phyloP scores from a whole-genome alignment of 2,797 vertebrate genomes.

The Microctenopoma lineatum region DNA sequence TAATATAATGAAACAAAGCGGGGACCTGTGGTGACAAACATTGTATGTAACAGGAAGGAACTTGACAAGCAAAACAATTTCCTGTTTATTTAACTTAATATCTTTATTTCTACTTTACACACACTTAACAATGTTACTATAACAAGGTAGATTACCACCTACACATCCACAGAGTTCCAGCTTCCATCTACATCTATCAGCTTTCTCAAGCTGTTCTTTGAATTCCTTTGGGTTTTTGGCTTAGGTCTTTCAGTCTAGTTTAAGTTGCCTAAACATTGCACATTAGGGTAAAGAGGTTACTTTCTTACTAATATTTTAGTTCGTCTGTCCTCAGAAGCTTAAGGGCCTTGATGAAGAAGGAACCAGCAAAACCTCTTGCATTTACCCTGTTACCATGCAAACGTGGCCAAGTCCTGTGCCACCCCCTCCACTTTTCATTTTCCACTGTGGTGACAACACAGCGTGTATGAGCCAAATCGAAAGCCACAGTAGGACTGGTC shows the following conservation, averaged over 20 bases:
- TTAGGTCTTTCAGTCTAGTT: too few species aligned
- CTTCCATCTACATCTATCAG: background rate
- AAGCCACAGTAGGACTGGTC: slow-evolving; percentile 1
- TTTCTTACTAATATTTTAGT: background rate
- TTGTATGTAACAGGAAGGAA: background rate
- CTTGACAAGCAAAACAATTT: too few species aligned
- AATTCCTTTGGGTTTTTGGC: too few species aligned
- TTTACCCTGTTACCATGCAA: background rate
- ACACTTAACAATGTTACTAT: too few species aligned
- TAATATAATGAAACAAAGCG: background rate
- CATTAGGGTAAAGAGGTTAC: background rate
- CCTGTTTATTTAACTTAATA: too few species aligned
- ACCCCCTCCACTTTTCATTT: background rate
- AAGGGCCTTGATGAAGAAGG: background rate
- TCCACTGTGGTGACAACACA: background rate
- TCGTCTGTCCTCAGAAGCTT: background rate
- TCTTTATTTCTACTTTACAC: background rate
- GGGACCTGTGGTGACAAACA: background rate
- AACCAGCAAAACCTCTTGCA: background rate
- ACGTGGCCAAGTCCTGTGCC: background rate
- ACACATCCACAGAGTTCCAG: background rate
- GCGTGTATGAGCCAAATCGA: background rate
- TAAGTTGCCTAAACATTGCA: background rate
- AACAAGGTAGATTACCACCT: background rate
- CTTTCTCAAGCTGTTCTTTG: background rate